Evolutionary conservation across 2,888 invertebrate species (phyloP).

Genomic region (Cybosia mesomella): DNA sequence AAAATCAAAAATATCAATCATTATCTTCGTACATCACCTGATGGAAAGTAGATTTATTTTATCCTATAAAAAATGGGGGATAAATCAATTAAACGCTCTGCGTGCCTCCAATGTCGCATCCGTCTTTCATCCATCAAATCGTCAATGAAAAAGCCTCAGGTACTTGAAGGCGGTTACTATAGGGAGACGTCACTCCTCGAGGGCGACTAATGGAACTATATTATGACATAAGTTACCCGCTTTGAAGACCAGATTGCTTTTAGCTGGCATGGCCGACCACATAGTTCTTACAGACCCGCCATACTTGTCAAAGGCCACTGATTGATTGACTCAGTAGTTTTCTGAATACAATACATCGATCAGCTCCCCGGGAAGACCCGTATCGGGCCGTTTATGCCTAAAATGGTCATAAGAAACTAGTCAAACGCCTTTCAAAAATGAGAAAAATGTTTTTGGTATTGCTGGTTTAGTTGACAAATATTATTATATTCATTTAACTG

Average conservation of each 20-base stretch:
- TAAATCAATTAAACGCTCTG: background rate
- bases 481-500: background rate
- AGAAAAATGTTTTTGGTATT: background rate
- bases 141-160: background rate
- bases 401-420: background rate
- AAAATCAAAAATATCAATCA: background rate
- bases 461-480: background rate
- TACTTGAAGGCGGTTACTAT: background rate
- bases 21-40: too few species aligned
- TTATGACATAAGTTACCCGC: constrained; percentile 4
- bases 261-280: background rate
- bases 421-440: background rate
- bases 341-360: background rate
- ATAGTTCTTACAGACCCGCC: background rate
- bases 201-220: constrained; percentile 3
- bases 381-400: background rate
- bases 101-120: background rate
- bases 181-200: background rate
- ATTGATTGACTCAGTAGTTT: background rate
- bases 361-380: background rate
- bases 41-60: background rate
- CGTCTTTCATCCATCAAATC: background rate
- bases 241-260: constrained; percentile 4
- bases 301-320: constrained; percentile 4
- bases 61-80: background rate